Base-by-base conservation (phyloP, 1,140 invertebrate species). In the Trichonephila inaurata region DNA sequence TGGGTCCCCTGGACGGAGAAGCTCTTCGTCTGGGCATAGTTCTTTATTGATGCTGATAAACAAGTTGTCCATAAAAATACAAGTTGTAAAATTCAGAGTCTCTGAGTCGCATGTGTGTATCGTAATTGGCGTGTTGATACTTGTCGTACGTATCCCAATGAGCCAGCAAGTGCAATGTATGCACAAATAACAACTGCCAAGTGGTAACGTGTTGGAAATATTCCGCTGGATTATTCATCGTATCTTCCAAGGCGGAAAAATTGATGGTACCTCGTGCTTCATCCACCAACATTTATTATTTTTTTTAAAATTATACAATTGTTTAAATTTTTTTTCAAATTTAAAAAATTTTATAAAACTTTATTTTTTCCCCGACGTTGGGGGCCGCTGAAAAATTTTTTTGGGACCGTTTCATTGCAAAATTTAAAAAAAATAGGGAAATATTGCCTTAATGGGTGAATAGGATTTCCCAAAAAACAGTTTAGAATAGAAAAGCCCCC, bases 211-310 rank as follows among this genome's bases (percentile, higher is more conserved):
- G 21, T 58, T 69, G 19, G 28, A 69, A 92, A 72, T 86, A 92
- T 2, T 69, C 21, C 2, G 91, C 83, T 14, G 82, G 82, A 60
- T 66, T 19, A 19, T 24, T 3, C 0, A n/a, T 6, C 16, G 14
- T 18, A 0, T 86, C 40, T 44, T 87, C 60, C 2, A n/a, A 40
- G 1, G n/a, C 16, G 8, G 62, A 64, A 12, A 92, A 24, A 61
- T 92, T 92, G 24, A 86, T 92, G n/a, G 91, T 92, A 4, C 91
- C 91, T 5, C 91, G 82, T 16, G 44, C 83, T 8, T 66, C 33
- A n/a, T 92, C 64, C 0, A 92, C 91, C 8, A 92, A 21, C 62
- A 92, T 69, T 92, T n/a, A n/a, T 85, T n/a, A 7, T 33, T 28
- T 40, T 58, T 44, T 1, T 10, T 64, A 16, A 82, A 10, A 14